A percentile compares a stretch with the other conserved stretches of the same genome.
Conservation (phyloP, 2,888 invertebrate genomes). For the Idaea straminata region DNA sequence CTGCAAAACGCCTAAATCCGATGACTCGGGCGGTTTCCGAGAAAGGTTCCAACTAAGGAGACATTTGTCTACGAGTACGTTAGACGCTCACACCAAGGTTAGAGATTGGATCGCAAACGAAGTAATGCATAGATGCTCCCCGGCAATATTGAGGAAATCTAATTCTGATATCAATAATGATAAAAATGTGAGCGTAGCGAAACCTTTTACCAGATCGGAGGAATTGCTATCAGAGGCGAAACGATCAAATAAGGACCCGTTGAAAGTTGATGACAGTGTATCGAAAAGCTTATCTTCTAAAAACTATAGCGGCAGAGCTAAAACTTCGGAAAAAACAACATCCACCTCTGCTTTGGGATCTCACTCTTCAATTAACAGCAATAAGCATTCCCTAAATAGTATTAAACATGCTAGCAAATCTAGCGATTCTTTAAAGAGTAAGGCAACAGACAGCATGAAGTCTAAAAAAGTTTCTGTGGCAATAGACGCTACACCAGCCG, state of each 20-base stretch:
- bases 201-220: constrained; percentile 70
- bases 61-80: constrained; percentile 88
- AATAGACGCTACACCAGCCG: constrained; percentile 88
- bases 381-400: constrained; percentile 52
- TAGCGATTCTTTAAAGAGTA: constrained; percentile 69
- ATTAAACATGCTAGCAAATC: constrained; percentile 58
- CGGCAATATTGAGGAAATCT: constrained; percentile 81
- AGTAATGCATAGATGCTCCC: constrained; percentile 86
- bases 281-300: constrained; percentile 44
- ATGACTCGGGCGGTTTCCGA: constrained; percentile 79
- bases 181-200: constrained; percentile 46
- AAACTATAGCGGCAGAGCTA: constrained; percentile 48
- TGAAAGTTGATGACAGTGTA: constrained; percentile 41
- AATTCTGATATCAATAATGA: constrained; percentile 59
- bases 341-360: constrained; percentile 72
- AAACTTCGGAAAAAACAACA: constrained; percentile 71
- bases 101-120: constrained; percentile 92
- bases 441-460: constrained; percentile 64
- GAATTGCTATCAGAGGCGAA: constrained; percentile 64
- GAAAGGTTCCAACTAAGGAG: constrained; percentile 83
- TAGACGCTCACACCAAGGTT: constrained; percentile 92
- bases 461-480: constrained; percentile 87
- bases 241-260: constrained; percentile 42
- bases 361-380: constrained; percentile 63
- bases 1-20: constrained; percentile 79